These are phyloP conservation scores for Drosophila helvetica DNA, from an alignment of 2,888 invertebrate genomes.

Conservation along the genomic window DNA sequence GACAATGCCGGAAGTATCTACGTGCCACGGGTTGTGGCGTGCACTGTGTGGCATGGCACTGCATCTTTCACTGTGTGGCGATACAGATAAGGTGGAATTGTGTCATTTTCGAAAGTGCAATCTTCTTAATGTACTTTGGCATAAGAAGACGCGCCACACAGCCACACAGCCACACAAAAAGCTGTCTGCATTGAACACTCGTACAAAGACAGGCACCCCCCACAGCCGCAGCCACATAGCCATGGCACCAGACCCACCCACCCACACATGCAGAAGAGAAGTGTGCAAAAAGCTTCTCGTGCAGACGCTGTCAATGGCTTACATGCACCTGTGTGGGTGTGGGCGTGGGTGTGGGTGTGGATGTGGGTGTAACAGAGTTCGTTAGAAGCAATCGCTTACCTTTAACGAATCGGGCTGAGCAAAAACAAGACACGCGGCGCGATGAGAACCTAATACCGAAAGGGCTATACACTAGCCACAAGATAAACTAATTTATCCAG, in stretches of 20 bases:
- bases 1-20: conserved; percentile 38
- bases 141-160: not conserved
- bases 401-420: conserved; percentile 49
- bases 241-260: not conserved
- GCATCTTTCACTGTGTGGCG: conserved; percentile 9
- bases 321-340: conserved; percentile 12
- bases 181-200: conserved; percentile 35
- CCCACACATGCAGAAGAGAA: not conserved
- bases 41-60: not conserved
- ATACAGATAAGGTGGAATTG: conserved; percentile 56
- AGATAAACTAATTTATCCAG: no score
- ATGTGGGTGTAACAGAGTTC: conserved; percentile 29
- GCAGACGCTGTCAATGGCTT: conserved; percentile 6
- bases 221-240: conserved; percentile 5
- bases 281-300: not conserved
- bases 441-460: not conserved
- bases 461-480: not conserved
- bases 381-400: conserved; percentile 56
- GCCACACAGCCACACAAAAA: conserved; percentile 18
- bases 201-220: conserved; percentile 1
- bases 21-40: not conserved
- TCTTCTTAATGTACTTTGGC: conserved; percentile 74
- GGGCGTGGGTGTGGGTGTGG: conserved; percentile 11
- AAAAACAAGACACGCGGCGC: conserved; percentile 23
- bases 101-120: conserved; percentile 77